Evolutionary conservation across 2,797 vertebrate genomes (phyloP), one percentile per base, ranked within the genome.

Genomic region (Sebastes flavidus): DNA sequence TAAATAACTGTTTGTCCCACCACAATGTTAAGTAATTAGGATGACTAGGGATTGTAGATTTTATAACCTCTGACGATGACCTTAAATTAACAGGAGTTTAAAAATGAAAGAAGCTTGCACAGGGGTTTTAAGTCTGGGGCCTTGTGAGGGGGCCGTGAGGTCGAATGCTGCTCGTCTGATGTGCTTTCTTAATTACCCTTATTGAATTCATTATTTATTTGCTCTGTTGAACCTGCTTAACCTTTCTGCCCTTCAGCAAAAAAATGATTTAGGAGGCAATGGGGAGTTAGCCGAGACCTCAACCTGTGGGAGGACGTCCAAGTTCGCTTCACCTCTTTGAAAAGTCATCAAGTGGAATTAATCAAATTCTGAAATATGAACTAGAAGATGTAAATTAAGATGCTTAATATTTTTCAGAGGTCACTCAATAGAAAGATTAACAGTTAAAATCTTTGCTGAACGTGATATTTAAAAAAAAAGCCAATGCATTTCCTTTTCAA

Each of bases 161-260:
- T 92, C 75, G 8, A 65, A 9, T 49, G 68, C 80, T 68, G 77
- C 83, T 89, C 87, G 9, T 86, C 91, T 85, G 88, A 90, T 92
- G 87, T 89, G 86, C 88, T 88, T 93, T 91, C 89, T 91, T 95
- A 94, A 95, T 95, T 92, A 94, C 88, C 92, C 88, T 92, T 77
- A 84, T 92, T 93, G 75, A 88, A 94, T 95, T 93, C 67, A 94
- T 95, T 92, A 95, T 94, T 94, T 94, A 95, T 93, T 93, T 94
- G 87, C 91, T 84, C 80, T 77, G 79, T 82, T 87, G 87, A 94
- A 93, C 93, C 93, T 94, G 80, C 88, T 94, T 94, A 94, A 95
- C 94, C 95, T 90, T 71, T 25, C 82, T 91, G 87, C 89, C 93
- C 92, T 93, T 82, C 76, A 80, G 75, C 65, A 68, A 81, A 87